phyloP scores from a whole-genome alignment of 2,113 vertebrate genomes.

The Boleophthalmus pectinirostris region DNA sequence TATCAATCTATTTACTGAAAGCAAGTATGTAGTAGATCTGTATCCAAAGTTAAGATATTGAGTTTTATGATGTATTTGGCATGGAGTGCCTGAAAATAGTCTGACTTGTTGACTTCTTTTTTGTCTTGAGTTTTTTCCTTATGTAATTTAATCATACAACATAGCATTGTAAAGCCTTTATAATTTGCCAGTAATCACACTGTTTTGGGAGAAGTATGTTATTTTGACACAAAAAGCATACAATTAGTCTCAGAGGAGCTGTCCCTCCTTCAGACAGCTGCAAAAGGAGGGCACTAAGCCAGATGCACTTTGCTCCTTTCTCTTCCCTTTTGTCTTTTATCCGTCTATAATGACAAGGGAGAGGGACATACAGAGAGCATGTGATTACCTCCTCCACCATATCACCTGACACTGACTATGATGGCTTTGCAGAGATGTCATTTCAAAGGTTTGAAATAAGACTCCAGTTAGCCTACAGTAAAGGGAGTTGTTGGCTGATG shows the following conservation, averaged over 20 bases:
- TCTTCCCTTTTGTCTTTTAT: slow-evolving; percentile 31
- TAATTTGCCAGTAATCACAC: slow-evolving; percentile 68
- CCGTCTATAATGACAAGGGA: slow-evolving; percentile 26
- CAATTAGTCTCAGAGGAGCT: slow-evolving; percentile 63
- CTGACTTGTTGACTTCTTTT: too few relatives aligned
- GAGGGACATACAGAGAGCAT: slow-evolving; percentile 18
- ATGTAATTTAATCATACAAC: slow-evolving; percentile 28
- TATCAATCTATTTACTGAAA: background rate
- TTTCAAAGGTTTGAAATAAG: background rate
- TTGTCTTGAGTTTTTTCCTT: too few relatives aligned
- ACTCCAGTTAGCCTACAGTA: background rate
- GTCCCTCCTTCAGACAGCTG: slow-evolving; percentile 66
- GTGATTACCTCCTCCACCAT: background rate
- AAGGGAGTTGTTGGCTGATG: background rate
- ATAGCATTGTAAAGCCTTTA: slow-evolving; percentile 41
- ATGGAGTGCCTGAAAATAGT: too few relatives aligned
- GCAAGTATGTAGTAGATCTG: background rate
- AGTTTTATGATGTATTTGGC: background rate
- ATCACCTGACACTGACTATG: slow-evolving; percentile 16
- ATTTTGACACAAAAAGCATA: slow-evolving; percentile 67
- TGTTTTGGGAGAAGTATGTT: slow-evolving; percentile 62
- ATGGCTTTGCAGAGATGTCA: slow-evolving; percentile 2
- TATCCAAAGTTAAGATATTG: background rate
- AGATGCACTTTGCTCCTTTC: slow-evolving; percentile 37
- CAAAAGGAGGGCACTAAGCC: slow-evolving; percentile 61